A percentile compares a stretch with the other conserved stretches of the same genome.
phyloP scores from a whole-genome alignment of 2,888 invertebrate species.

The Rotaria sp. region DNA sequence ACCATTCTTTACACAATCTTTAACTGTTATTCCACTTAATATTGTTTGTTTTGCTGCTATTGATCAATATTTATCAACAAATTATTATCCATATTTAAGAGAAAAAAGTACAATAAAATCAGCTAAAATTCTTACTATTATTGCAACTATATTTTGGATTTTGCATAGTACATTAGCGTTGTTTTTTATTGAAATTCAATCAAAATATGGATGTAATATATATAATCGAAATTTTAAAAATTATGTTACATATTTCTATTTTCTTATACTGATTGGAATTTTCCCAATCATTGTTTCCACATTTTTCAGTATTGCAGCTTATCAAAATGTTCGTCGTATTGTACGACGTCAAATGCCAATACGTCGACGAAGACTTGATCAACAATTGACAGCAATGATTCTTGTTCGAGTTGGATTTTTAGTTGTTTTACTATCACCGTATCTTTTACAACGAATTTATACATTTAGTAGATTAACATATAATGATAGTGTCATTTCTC shows the following conservation, averaged over 20 bases:
- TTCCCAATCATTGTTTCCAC: background rate
- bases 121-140: background rate
- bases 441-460: background rate
- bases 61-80: background rate
- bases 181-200: background rate
- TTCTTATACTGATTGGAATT: background rate
- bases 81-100: background rate
- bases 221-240: background rate
- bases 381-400: background rate
- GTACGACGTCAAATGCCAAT: background rate
- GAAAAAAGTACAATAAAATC: background rate
- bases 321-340: background rate
- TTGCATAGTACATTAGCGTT: background rate
- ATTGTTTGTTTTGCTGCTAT: background rate
- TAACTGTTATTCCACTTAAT: background rate
- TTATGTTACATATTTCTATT: background rate
- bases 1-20: background rate
- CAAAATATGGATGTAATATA: background rate
- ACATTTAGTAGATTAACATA: no score
- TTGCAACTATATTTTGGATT: background rate
- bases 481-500: no score
- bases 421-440: background rate
- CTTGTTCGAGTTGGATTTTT: background rate
- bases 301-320: background rate
- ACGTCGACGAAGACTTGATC: background rate